Percentiles rank a stretch among this genome's conserved stretches.
Evolutionary conservation across 2,888 invertebrate species (phyloP).

Genomic region (Phalera bucephala): DNA sequence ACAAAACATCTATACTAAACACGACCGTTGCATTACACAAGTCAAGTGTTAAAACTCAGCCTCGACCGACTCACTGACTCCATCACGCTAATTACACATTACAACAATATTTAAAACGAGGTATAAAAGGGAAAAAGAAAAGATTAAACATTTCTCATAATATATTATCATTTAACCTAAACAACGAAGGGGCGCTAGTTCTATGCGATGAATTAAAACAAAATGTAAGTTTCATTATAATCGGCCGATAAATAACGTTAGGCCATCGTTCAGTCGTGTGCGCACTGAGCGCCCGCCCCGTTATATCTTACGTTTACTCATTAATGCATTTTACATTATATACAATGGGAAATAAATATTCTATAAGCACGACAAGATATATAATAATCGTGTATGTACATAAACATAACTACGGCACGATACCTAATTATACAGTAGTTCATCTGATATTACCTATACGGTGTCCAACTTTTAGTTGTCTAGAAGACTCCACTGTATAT

Average conservation of each 20-base stretch:
- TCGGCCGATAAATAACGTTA: slow-evolving; percentile 34
- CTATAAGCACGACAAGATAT: slow-evolving; percentile 62
- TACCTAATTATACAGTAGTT: no score
- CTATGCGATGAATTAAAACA: slow-evolving; percentile 9
- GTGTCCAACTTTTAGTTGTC: no score
- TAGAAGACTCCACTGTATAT: no score
- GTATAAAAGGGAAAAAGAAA: slow-evolving; percentile 64
- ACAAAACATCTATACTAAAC: slow-evolving; percentile 64
- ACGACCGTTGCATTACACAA: slow-evolving; percentile 45
- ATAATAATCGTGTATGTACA: slow-evolving; percentile 73
- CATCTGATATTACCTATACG: no score
- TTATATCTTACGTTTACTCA: slow-evolving; percentile 33
- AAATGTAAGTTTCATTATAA: slow-evolving; percentile 22
- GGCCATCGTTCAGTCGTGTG: slow-evolving; percentile 42
- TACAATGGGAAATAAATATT: slow-evolving; percentile 80
- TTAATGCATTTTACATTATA: slow-evolving; percentile 71
- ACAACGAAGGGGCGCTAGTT: slow-evolving; percentile 46
- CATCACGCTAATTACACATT: slow-evolving; percentile 46
- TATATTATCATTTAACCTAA: slow-evolving; percentile 65
- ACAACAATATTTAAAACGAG: slow-evolving; percentile 68
- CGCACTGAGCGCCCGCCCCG: slow-evolving; percentile 36
- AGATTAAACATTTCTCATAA: slow-evolving; percentile 64
- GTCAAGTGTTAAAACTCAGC: slow-evolving; percentile 55
- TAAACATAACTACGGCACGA: slow-evolving; percentile 41
- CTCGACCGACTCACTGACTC: slow-evolving; percentile 50